Base-by-base conservation (phyloP, 2,113 vertebrate genomes). In the Pluvialis apricaria region DNA sequence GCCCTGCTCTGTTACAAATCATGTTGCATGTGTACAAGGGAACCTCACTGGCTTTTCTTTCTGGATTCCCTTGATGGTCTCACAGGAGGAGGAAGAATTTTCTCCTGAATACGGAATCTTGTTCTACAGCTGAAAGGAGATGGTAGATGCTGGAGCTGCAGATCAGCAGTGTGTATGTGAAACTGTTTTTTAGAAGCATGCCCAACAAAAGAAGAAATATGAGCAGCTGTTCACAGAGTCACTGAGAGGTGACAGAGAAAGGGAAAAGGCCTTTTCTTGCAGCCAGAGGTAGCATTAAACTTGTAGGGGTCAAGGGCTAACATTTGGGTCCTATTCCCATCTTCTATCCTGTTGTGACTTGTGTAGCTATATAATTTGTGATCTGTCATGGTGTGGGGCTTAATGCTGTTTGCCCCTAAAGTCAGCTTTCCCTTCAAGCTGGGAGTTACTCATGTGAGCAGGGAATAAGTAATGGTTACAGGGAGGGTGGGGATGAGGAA, bases 21-120 rank as follows among this genome's bases (percentile, higher is more conserved):
- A 3, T 28, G 5, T 11, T 18, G 26, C 18, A 11, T 1, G 0
- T 15, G 1, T 54, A 40, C 6, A 24, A 38, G 26, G 12, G 15
- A 16, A 10, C 6, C 24, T 1, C 8, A 17, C 2, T 21, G 11
- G 3, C 5, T 54, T 31, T 91, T 77, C 34, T 52, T 73, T n/a
- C 71, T 80, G 49, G 29, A 70, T 66, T 77, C 26, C 34, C 18
- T 64, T 40, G 29, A 15, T 66, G 12, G 21, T 47, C 3, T 2
- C n/a, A 40, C n/a, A 15, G 42, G 5, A 77, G 11, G 6, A 68
- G 47, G 36, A 17, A 86, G 68, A 75, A 61, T 84, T 82, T 83
- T 15, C 40, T n/a, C 52, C 38, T 40, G 47, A 78, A 14, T 10
- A 4, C 22, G 38, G 47, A 71, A 34, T 20, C 28, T 25, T 31